Base-by-base conservation (phyloP, 2,113 vertebrate genomes). In the human (Homo sapiens) region DNA sequence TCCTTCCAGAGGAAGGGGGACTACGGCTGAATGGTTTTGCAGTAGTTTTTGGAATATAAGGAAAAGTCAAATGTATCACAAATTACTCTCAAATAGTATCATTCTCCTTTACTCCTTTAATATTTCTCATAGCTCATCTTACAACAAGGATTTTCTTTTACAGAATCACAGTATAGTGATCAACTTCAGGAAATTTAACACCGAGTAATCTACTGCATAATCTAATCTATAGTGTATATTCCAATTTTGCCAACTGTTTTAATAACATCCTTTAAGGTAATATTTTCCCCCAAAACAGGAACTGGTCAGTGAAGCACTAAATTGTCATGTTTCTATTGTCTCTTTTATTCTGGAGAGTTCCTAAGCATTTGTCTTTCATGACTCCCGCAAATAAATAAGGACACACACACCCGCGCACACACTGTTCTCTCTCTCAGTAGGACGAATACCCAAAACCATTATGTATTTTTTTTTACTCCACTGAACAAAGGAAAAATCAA, bases 101-200 rank as follows among this genome's bases (percentile, higher is more conserved):
- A 50, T 40, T 72, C 11, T 25, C n/a, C 66, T 80, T 93, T 72
- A 48, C 4, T 59, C 45, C n/a, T 89, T 61, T 85, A 78, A 17
- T 75, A 73, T 48, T 45, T 85, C 55, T 55, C 93, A 55, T n/a
- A 35, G 22, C 82, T 12, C 6, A 55, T 61, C 73, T 93, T 81
- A 90, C 64, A 92, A 50, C 76, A 92, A 94, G 57, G 55, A 64
- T 90, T 38, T 86, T 93, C 40, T 92, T 92, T 86, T 25, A 82
- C 10, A 68, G 61, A 86, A 76, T 86, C 45, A 86, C 5, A 43
- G 6, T 64, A 92, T 4, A 96, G 80, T 27, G n/a, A 86, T 70
- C 50, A 85, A 89, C 35, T 75, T 94, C 17, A 89, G 48, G 78
- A 89, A 79, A 61, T 50, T 80, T 73, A 94, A 94, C 55, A 75